Evolutionary conservation across 2,113 vertebrate species (phyloP).

Genomic region (Tenebrosternarchus preto): DNA sequence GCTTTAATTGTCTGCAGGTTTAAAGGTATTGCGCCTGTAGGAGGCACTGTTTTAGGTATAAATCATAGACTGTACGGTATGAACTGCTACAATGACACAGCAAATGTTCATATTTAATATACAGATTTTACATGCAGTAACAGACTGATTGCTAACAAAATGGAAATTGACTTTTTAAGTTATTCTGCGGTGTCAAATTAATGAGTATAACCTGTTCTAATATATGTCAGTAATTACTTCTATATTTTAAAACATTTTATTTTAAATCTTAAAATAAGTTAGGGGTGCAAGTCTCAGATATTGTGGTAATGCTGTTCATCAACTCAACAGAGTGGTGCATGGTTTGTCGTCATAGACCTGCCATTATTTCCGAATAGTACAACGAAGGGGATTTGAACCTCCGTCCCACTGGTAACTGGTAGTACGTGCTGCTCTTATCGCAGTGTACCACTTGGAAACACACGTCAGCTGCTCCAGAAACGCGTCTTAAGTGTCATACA

Average conservation of each 20-base stretch:
- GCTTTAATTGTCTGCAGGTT: not conserved
- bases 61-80: no score
- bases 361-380: not conserved
- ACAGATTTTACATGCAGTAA: not conserved
- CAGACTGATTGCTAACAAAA: not conserved
- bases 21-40: not conserved
- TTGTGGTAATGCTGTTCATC: constrained; percentile 31
- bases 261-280: not conserved
- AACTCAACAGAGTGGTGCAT: constrained; percentile 56
- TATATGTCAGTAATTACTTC: not conserved
- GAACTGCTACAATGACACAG: not conserved
- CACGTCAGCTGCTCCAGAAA: no score
- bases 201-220: not conserved
- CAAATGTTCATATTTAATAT: not conserved
- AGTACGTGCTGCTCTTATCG: not conserved
- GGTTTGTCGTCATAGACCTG: constrained; percentile 53
- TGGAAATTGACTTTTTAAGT: not conserved
- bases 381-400: not conserved
- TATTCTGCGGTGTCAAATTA: not conserved
- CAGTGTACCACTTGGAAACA: not conserved
- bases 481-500: no score
- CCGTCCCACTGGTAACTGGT: accelerated
- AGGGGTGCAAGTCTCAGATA: constrained; percentile 45
- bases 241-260: not conserved
- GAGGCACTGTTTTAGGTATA: not conserved